Base-by-base conservation (phyloP, 2,113 vertebrate species). In the Okapia johnstoni region DNA sequence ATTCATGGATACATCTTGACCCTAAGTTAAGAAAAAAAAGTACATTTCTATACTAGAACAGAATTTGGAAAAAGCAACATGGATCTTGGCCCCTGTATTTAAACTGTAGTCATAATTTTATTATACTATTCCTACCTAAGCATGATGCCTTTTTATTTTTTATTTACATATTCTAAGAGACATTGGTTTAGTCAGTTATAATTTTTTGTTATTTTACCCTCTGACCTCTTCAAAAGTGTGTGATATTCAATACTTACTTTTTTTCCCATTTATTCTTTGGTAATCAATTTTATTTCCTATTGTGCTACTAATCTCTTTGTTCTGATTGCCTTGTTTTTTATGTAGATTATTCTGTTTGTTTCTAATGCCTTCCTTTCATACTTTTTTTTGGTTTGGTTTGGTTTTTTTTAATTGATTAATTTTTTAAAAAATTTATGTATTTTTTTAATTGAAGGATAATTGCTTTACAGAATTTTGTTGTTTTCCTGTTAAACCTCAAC, bases 151-250 rank as follows among this genome's bases (percentile, higher is more conserved):
- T 94, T 91, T 88, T 81, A n/a, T 87, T 93, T 66, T 92, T 28
- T 93, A 25, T 84, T 88, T 94, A 79, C 2, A 61, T 86, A 66
- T 63, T 86, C 43, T 58, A 70, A 76, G 52, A 94, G 83, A 96
- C 94, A 87, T 77, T 90, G 73, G 16, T 93, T 93, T 83, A 86
- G 84, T 94, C 84, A 96, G 40, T 46, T 93, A 85, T 8, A 88
- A 23, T 52, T 88, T 55, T 94, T 92, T 94, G 61, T 90, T 85
- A n/a, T 48, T 95, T 94, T 93, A 91, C 0, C 54, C 91, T 90
- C 33, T 88, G 91, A 76, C 76, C 30, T 83, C 60, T 88, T 95
- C 57, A 89, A 84, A 81, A 95, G n/a, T n/a, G n/a, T 12, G 21
- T 48, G 52, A 40, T 85, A 89, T 91, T 61, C 57, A 93, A 23